These are phyloP conservation scores for Psilanteris sp. DNA, from an alignment of 1,140 invertebrate genomes.

Conservation along the genomic window DNA sequence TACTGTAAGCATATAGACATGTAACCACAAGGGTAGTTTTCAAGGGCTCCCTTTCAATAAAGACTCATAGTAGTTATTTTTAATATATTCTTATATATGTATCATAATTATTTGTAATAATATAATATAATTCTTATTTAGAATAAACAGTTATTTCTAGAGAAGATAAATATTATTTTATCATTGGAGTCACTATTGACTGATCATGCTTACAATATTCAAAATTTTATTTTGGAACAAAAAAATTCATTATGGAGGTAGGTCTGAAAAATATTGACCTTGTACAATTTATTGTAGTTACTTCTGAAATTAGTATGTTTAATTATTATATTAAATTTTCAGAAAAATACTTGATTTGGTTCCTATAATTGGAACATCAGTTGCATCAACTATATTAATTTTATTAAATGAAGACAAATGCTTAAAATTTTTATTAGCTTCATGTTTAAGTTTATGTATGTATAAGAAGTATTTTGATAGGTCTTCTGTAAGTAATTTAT, in stretches of 20 bases:
- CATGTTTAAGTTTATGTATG: constrained; percentile 33
- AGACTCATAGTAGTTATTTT: too few relatives aligned
- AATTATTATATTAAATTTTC: constrained; percentile 5
- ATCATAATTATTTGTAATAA: too few relatives aligned
- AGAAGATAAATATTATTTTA: constrained; percentile 69
- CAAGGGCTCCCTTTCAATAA: too few relatives aligned
- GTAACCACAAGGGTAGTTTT: too few relatives aligned
- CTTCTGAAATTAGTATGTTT: too few relatives aligned
- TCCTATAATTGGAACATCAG: constrained; percentile 49
- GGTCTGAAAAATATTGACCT: constrained; percentile 26
- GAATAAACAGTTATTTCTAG: constrained; percentile 50
- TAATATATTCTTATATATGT: too few relatives aligned
- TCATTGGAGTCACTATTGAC: constrained; percentile 69
- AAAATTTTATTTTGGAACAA: constrained; percentile 56
- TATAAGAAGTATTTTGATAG: constrained; percentile 56
- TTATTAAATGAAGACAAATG: constrained; percentile 46
- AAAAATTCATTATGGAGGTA: constrained; percentile 57
- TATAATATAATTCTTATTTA: constrained; percentile 23
- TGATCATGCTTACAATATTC: constrained; percentile 70
- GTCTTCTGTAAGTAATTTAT: constrained; percentile 52
- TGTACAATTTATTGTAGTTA: too few relatives aligned
- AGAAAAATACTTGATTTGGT: constrained; percentile 61
- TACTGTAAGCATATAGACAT: too few relatives aligned
- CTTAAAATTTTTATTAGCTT: constrained; percentile 44
- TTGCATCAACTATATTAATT: constrained; percentile 34